A percentile compares a stretch with the other conserved stretches of the same genome.
These are phyloP conservation scores for Agrotis clavis DNA, from an alignment of 2,888 invertebrate genomes.

Conservation along the genomic window DNA sequence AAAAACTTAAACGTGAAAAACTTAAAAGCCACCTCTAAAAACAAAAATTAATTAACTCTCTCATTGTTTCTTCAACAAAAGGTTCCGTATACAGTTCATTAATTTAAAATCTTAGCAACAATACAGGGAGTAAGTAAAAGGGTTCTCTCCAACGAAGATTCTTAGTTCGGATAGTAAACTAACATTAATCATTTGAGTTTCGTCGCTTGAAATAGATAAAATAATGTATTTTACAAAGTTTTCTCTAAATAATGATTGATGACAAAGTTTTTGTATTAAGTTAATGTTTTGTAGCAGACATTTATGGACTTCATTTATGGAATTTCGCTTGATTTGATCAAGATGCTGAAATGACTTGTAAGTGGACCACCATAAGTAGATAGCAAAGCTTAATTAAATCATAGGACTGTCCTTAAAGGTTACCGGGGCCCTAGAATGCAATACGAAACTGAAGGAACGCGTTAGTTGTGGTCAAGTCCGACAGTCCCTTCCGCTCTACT, in stretches of 20 bases:
- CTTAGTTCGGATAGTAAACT: conserved; percentile 55
- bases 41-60: conserved; percentile 67
- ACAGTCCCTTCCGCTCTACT: too few relatives aligned
- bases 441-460: too few relatives aligned
- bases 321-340: neutral
- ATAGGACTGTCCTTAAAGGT: too few relatives aligned
- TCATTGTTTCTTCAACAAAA: conserved; percentile 74
- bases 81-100: conserved; percentile 71
- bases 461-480: too few relatives aligned
- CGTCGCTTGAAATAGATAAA: conserved; percentile 54
- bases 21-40: conserved; percentile 23
- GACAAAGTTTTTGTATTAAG: conserved; percentile 24
- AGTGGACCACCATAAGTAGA: neutral
- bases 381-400: too few relatives aligned
- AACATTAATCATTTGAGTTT: conserved; percentile 62
- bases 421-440: too few relatives aligned
- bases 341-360: neutral
- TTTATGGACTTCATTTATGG: neutral
- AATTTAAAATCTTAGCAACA: conserved; percentile 80
- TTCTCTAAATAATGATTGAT: conserved; percentile 62
- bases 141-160: conserved; percentile 53
- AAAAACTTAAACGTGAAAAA: neutral
- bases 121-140: conserved; percentile 63
- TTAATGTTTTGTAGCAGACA: conserved; percentile 40
- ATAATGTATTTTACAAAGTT: conserved; percentile 55